Base-by-base conservation (phyloP, 2,113 vertebrate species). In the Macquaria australasica region DNA sequence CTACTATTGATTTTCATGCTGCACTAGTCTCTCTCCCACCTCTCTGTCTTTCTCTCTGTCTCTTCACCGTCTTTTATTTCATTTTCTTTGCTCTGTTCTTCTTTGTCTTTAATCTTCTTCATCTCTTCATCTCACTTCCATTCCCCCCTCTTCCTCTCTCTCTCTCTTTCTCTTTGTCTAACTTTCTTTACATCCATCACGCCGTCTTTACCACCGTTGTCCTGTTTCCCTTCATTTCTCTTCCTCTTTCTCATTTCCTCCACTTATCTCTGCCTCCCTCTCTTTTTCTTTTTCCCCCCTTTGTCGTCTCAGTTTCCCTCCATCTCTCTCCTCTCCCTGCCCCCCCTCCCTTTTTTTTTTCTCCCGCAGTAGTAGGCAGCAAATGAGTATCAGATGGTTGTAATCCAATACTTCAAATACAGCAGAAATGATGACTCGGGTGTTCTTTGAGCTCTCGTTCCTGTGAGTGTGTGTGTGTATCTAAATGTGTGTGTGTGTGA, bases 311-410 rank as follows among this genome's bases (percentile, higher is more conserved):
- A 43, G 45, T 76, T 79, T 84, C 90, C 85, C 79, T 89, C 79
- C 73, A 63, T 73, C 77, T 62, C 39, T 80, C 41, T 28, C 53
- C 56, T 45, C 55, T 56, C 73, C 83, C 68, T 76, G 31, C 48
- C 51, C 45, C 45, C 63, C 45, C 20, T 7, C 20, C 45, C 15
- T 53, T 41, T 50, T 74, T 55, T 66, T 67, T 67, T 62, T 31
- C 73, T 68, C 95, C 96, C 95, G 95, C 97, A 94, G 95, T 92
- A 91, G 91, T 90, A 91, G 88, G 87, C 97, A 97, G 97, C 95
- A 97, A 98, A 98, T 96, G 96, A 97, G 96, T 97, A 97, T 98
- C 97, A 97, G 97, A 98, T 98, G 97, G 96, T 97, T 96, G 97
- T 97, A 98, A 99, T 97, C 96, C 96, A 97, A 98, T 97, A 96